A percentile compares a stretch with the other conserved stretches of the same genome.
These are phyloP conservation scores for Archilochus colubris DNA, from an alignment of 2,113 vertebrate genomes.

Conservation along the genomic window DNA sequence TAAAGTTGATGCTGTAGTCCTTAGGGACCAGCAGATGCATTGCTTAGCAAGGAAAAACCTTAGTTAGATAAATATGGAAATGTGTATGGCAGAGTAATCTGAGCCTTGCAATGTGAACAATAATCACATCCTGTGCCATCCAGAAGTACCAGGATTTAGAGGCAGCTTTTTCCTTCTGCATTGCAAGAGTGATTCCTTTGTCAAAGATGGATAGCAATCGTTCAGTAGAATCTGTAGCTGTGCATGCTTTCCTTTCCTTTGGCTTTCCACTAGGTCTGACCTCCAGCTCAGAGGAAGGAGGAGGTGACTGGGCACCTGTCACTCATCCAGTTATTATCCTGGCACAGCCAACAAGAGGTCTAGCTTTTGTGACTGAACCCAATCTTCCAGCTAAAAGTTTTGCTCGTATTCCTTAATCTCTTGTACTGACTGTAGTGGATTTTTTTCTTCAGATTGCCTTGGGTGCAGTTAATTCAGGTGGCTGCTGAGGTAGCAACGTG, in stretches of 20 bases:
- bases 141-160: neutral
- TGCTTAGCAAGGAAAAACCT: neutral
- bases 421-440: neutral
- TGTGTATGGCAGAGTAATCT: neutral
- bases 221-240: neutral
- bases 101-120: neutral
- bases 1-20: neutral
- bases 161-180: neutral
- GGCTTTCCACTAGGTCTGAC: neutral
- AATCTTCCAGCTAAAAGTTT: neutral
- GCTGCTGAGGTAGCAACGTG: neutral
- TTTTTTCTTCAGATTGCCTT: neutral
- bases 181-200: neutral
- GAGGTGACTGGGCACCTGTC: neutral
- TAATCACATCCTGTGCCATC: neutral
- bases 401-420: neutral
- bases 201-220: neutral
- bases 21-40: neutral
- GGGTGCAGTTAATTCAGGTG: neutral
- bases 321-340: neutral
- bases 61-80: neutral
- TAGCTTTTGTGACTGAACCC: neutral
- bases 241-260: neutral
- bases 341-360: neutral
- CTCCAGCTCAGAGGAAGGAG: neutral